Conservation (phyloP, 2,113 vertebrate genomes). For the Chionomys nivalis region DNA sequence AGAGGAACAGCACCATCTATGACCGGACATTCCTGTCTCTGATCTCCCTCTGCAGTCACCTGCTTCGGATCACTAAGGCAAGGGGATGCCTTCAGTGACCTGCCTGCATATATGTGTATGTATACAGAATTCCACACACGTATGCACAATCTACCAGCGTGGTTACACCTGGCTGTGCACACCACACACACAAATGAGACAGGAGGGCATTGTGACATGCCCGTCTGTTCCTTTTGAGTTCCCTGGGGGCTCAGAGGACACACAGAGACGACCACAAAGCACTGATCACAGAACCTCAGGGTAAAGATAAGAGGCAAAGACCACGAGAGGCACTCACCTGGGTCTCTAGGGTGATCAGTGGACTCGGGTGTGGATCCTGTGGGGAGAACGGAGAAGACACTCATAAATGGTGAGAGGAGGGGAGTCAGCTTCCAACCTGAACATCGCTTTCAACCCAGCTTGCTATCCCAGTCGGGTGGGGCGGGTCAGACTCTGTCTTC, state of each 20-base stretch:
- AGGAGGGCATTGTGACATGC: not conserved
- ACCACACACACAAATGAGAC: no score
- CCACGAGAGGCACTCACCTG: slow-evolving; percentile 75
- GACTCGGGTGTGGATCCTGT: slow-evolving; percentile 83
- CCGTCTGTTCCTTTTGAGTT: not conserved
- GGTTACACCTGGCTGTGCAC: rapidly evolving
- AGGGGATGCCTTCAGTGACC: not conserved
- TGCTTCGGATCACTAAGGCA: not conserved
- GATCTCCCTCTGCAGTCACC: not conserved
- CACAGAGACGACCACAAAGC: rapidly evolving
- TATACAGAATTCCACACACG: not conserved
- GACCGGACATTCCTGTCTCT: rapidly evolving
- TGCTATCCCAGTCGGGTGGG: rapidly evolving
- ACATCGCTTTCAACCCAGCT: not conserved
- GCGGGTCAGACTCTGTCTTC: not conserved
- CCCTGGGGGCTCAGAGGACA: not conserved
- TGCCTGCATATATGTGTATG: no score
- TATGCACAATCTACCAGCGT: not conserved
- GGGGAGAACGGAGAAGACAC: slow-evolving; percentile 59
- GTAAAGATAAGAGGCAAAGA: not conserved
- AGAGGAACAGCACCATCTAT: rapidly evolving
- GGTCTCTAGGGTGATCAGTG: slow-evolving; percentile 77
- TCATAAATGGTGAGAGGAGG: not conserved
- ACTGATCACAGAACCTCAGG: no score
- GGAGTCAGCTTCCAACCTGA: not conserved